Base-by-base conservation (phyloP, 92 coral and sea anemone species). In the Parazoanthus darwini region DNA sequence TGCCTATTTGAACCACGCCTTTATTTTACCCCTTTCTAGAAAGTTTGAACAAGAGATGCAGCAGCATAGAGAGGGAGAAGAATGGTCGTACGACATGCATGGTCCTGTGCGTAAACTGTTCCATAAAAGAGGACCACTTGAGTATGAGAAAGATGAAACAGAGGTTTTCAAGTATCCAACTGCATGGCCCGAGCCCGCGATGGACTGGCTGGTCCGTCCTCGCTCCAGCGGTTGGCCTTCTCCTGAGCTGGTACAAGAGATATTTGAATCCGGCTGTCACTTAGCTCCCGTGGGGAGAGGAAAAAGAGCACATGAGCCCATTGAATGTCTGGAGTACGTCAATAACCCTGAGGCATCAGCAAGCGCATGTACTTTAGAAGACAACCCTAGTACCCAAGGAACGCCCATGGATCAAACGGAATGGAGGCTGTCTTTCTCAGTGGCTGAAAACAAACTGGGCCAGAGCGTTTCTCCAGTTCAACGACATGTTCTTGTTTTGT, bases 371-470 rank as follows among this genome's bases (percentile, higher is more conserved):
- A 18, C 85, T 2, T 11, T 14, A 18, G 8, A 44, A 44, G 42
- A 42, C 15, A 74, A 36, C 37, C n/a, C 65, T 26, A 26, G 22
- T 23, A 79, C 77, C 71, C 87, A 68, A 0, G 58, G 71, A 75
- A 26, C 33, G 74, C 37, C 15, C 86, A 93, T 93, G 98, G 92
- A 94, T 82, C 86, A 93, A 86, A 90, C 92, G 1, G 98, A 93
- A 80, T 94, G 98, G 96, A 90, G 96, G 71, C 70, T 88, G 20
- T 94, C 98, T 0, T 94, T 93, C 81, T 94, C 96, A 43, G 88
- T 94, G 83, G 96, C 96, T 36, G 98, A 94, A 79, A 93, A 94
- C 85, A 91, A 92, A 82, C 94, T 94, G 38, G 96, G 96, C 66
- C 91, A 90, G 84, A 94, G 93, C 74, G 90, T 94, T 58, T 80